These are phyloP conservation scores for Heterodera schachtii DNA, from an alignment of 1,140 invertebrate genomes.

Conservation along the genomic window DNA sequence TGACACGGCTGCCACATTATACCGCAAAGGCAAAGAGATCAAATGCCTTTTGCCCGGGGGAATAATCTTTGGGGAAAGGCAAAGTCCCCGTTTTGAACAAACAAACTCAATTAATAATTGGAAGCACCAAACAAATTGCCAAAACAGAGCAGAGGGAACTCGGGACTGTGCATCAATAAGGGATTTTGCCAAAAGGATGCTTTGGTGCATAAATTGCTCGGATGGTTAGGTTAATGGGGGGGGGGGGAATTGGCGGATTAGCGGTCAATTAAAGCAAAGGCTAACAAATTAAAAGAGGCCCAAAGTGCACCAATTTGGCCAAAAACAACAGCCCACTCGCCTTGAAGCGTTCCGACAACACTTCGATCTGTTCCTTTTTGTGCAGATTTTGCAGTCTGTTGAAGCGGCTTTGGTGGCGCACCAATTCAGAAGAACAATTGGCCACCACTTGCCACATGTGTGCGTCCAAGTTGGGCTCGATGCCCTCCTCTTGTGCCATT, in stretches of 20 bases:
- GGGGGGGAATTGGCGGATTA: neutral
- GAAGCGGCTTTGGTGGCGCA: constrained; percentile 54
- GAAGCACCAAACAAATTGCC: neutral
- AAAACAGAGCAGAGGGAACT: neutral
- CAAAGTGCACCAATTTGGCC: neutral
- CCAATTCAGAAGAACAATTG: constrained; percentile 54
- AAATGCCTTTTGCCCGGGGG: neutral
- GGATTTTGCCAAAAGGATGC: neutral
- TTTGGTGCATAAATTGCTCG: neutral
- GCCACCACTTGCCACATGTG: constrained; percentile 58
- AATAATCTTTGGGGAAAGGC: neutral
- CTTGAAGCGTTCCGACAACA: constrained; percentile 42
- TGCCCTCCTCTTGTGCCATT: constrained; percentile 18
- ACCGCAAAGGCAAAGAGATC: neutral
- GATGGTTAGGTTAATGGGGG: neutral
- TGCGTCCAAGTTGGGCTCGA: constrained; percentile 34
- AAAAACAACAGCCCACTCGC: constrained; percentile 28
- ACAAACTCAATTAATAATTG: constrained; percentile 9
- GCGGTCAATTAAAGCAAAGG: too few species aligned
- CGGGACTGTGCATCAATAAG: neutral
- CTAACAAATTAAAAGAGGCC: too few species aligned
- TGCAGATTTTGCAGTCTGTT: constrained; percentile 41
- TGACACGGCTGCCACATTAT: neutral
- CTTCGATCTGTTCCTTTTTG: constrained; percentile 48
- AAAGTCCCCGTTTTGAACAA: neutral